A percentile compares a stretch with the other conserved stretches of the same genome.
These are phyloP conservation scores for Hucho hucho DNA, from an alignment of 2,113 vertebrate genomes.

Conservation along the genomic window DNA sequence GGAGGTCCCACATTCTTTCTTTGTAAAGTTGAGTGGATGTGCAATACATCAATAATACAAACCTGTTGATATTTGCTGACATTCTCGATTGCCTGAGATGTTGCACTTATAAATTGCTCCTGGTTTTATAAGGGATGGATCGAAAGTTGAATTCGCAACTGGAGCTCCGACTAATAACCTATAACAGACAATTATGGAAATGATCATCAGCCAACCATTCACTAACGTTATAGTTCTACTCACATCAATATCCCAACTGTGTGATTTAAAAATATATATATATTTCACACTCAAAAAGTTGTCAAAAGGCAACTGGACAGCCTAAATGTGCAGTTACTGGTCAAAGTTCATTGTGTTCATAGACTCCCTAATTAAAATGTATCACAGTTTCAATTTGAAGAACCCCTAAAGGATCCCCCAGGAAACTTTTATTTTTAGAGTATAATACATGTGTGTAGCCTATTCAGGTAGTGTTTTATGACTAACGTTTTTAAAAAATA, in stretches of 20 bases:
- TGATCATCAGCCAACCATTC: neutral
- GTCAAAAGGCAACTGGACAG: too few species aligned
- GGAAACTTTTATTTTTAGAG: too few species aligned
- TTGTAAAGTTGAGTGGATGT: too few species aligned
- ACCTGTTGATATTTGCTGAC: conserved; percentile 77
- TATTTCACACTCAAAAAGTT: too few species aligned
- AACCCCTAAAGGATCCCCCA: too few species aligned
- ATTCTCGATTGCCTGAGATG: conserved; percentile 60
- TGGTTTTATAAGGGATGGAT: conserved; percentile 66
- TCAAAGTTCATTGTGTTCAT: conserved; percentile 18
- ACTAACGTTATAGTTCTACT: neutral
- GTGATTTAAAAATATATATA: too few species aligned
- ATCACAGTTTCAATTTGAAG: conserved; percentile 21
- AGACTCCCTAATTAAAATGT: conserved; percentile 38
- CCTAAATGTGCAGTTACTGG: neutral
- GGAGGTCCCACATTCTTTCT: neutral
- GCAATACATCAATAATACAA: conserved; percentile 43
- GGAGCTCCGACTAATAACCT: conserved; percentile 92
- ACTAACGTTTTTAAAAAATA: neutral
- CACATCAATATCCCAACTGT: too few species aligned
- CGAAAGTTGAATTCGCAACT: conserved; percentile 71
- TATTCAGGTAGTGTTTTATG: neutral
- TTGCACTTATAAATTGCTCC: conserved; percentile 85
- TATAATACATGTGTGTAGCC: too few species aligned
- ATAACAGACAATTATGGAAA: conserved; percentile 6